phyloP scores from a whole-genome alignment of 2,888 invertebrate species.

The Lithosia quadra region DNA sequence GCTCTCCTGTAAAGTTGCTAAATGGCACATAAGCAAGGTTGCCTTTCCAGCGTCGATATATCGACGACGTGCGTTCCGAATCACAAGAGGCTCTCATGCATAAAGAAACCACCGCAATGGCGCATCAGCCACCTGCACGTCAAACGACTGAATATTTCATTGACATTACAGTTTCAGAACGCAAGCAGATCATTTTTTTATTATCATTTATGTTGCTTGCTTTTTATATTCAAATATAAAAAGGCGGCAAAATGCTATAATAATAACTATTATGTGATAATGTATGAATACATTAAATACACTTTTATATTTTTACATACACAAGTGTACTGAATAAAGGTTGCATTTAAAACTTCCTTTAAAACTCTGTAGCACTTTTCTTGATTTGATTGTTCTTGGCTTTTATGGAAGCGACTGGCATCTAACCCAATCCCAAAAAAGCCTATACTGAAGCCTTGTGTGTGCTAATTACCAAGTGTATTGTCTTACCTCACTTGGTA shows the following conservation, averaged over 20 bases:
- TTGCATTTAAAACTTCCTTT: neutral
- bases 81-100: conserved; percentile 82
- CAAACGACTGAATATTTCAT: conserved; percentile 78
- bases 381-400: neutral
- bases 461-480: neutral
- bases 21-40: too few species aligned
- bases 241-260: neutral
- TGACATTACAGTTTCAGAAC: conserved; percentile 56
- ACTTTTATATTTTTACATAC: too few species aligned
- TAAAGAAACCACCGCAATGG: conserved; percentile 76
- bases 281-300: neutral
- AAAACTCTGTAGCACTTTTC: neutral
- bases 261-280: neutral
- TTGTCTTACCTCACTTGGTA: too few species aligned
- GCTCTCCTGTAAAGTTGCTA: too few species aligned
- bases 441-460: neutral
- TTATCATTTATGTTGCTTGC: conserved; percentile 21
- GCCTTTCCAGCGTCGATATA: too few species aligned
- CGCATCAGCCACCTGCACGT: conserved; percentile 78
- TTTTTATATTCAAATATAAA: neutral
- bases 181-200: conserved; percentile 45
- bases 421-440: neutral
- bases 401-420: neutral
- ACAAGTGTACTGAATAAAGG: neutral
- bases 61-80: conserved; percentile 75